Conservation (phyloP, 2,888 invertebrate genomes). For the Archips xylosteana region DNA sequence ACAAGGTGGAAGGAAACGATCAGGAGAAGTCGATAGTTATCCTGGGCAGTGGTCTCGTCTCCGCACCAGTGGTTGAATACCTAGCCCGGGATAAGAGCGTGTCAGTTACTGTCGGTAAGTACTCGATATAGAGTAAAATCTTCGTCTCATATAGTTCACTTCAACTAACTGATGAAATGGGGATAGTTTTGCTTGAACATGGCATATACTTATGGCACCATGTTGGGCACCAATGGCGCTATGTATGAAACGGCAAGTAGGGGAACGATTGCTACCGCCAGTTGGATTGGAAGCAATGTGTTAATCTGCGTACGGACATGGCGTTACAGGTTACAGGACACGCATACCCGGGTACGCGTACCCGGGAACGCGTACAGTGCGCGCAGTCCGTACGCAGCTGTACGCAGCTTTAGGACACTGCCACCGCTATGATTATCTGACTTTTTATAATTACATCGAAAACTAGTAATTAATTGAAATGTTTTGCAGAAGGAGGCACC, state of each 20-base stretch:
- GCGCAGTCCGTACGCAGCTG: no score
- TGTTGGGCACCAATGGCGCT: background rate
- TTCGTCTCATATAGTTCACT: no score
- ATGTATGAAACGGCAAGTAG: background rate
- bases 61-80: conserved; percentile 97
- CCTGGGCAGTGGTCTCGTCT: conserved; percentile 97
- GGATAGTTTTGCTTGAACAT: background rate
- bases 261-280: background rate
- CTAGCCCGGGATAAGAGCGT: conserved; percentile 92
- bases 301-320: no score
- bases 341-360: no score
- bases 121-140: background rate
- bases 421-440: no score
- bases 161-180: background rate
- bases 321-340: no score
- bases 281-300: no score
- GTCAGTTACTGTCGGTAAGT: conserved; percentile 91
- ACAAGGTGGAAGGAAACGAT: conserved; percentile 89
- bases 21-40: conserved; percentile 92
- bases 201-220: background rate
- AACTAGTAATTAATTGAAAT: no score
- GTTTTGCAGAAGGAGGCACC: no score
- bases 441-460: no score
- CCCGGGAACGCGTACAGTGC: no score
- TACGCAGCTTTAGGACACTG: no score